These are phyloP conservation scores for Siderastrea radians DNA, from an alignment of 92 coral and sea anemone genomes.

Conservation along the genomic window DNA sequence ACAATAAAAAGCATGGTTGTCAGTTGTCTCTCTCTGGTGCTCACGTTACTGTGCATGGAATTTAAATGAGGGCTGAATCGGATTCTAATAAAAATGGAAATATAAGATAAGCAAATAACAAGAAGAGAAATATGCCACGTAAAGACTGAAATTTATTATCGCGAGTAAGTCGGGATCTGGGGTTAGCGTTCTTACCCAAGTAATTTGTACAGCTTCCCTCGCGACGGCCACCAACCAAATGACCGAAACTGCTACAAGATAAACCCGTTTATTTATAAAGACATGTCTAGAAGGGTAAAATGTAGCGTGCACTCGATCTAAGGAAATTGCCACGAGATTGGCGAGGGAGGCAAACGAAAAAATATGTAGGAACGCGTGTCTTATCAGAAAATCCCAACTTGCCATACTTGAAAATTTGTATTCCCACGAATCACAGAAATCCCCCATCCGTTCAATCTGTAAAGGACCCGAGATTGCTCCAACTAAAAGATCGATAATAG, in stretches of 20 bases:
- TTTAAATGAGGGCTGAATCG: background rate
- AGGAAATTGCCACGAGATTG: background rate
- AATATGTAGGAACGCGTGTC: background rate
- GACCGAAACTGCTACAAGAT: background rate
- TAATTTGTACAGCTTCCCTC: background rate
- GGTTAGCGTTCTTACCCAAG: too few relatives aligned
- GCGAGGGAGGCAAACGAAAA: background rate
- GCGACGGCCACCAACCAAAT: background rate
- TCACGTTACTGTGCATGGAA: background rate
- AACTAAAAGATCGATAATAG: constrained; percentile 17
- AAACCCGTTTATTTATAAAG: background rate
- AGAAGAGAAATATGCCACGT: background rate
- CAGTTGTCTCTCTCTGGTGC: background rate
- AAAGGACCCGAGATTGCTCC: constrained; percentile 18
- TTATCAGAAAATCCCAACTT: background rate
- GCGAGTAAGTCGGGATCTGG: too few relatives aligned
- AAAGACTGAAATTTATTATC: background rate
- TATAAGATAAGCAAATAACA: background rate
- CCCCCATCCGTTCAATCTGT: background rate
- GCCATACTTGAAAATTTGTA: too few relatives aligned
- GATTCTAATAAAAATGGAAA: background rate
- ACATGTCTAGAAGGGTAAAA: background rate
- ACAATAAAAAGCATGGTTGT: background rate
- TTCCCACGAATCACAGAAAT: background rate
- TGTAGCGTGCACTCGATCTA: constrained; percentile 8